Percentiles rank a stretch among this genome's conserved stretches.
phyloP scores from a whole-genome alignment of 1,140 invertebrate species.

The Cryptotermes secundus region DNA sequence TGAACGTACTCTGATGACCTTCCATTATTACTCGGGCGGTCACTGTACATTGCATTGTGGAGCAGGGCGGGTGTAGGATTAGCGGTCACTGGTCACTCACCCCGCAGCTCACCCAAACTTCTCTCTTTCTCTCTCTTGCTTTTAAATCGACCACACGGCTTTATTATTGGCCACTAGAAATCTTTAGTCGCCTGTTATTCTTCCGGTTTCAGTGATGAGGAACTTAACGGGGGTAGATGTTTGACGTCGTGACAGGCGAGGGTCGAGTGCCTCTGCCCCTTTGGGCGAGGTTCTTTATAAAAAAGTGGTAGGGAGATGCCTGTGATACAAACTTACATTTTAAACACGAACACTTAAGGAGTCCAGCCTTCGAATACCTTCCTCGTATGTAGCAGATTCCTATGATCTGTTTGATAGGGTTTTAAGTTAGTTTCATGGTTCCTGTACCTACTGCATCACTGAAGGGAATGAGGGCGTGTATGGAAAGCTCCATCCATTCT shows the following conservation, averaged over 20 bases:
- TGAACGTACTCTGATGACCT: slow-evolving; percentile 43
- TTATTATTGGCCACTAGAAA: background rate
- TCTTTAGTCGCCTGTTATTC: background rate
- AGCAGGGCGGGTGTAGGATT: slow-evolving; percentile 51
- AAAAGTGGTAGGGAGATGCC: too few species aligned
- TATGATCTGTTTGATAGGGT: too few species aligned
- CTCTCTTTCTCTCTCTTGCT: background rate
- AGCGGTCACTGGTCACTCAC: slow-evolving; percentile 47
- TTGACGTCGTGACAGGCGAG: background rate
- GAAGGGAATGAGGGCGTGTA: too few species aligned
- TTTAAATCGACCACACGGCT: background rate
- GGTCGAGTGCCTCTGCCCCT: background rate
- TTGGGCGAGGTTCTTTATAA: background rate
- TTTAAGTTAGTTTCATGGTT: too few species aligned
- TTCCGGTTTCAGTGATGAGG: background rate
- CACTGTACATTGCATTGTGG: background rate
- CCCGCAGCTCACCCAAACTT: background rate
- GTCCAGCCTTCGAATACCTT: too few species aligned
- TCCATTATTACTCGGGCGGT: background rate
- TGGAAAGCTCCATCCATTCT: too few species aligned
- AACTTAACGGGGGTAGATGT: background rate
- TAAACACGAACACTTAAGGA: too few species aligned
- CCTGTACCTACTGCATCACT: too few species aligned
- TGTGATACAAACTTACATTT: too few species aligned
- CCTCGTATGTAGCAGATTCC: too few species aligned